A percentile compares a stretch with the other conserved stretches of the same genome.
phyloP scores from a whole-genome alignment of 2,113 vertebrate genomes.

The Prunella himalayana region DNA sequence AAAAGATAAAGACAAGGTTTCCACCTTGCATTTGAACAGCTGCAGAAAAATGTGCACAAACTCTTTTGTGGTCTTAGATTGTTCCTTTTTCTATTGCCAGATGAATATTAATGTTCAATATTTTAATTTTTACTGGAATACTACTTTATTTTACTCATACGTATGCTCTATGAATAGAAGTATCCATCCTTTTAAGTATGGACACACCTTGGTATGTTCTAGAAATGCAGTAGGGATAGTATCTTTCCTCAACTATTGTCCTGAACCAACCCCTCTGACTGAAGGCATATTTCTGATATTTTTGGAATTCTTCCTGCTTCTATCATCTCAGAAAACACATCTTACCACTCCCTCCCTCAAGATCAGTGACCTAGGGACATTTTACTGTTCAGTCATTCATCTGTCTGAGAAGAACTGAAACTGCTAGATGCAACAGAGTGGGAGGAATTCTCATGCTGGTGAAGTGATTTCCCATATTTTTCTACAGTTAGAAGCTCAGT shows the following conservation, averaged over 20 bases:
- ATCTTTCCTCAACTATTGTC: neutral
- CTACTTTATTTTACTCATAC: neutral
- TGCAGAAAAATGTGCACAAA: neutral
- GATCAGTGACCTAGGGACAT: neutral
- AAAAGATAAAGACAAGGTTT: neutral
- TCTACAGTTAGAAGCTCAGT: neutral
- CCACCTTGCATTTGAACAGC: neutral
- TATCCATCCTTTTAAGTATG: neutral
- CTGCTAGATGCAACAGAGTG: neutral
- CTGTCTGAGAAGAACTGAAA: neutral
- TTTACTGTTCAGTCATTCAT: neutral
- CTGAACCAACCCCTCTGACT: neutral
- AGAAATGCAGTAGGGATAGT: neutral
- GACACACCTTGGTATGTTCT: neutral
- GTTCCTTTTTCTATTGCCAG: neutral
- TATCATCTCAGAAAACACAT: neutral
- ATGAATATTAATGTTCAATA: neutral
- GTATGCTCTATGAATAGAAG: neutral
- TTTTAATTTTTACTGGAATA: neutral
- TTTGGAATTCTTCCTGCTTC: neutral
- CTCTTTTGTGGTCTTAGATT: neutral
- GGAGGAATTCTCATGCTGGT: neutral
- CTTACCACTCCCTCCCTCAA: neutral
- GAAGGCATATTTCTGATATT: neutral
- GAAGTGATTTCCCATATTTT: neutral